Evolutionary conservation across 2,888 invertebrate species (phyloP).

Genomic region (Conchocele bisecta): DNA sequence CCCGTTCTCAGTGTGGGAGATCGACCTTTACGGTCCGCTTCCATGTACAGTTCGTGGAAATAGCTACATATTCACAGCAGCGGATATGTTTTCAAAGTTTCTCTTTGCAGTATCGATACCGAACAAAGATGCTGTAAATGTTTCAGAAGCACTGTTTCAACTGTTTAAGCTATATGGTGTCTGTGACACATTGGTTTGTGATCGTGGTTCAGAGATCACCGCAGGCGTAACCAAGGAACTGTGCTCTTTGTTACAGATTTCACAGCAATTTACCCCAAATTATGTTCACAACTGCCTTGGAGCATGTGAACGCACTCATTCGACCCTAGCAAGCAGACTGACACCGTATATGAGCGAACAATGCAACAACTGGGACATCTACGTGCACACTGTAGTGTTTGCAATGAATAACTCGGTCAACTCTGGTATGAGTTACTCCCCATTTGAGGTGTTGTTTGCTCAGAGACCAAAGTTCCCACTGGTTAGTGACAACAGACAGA

Average conservation of each 20-base stretch:
- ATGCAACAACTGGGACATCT: constrained; percentile 29
- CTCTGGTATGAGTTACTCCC: constrained; percentile 37
- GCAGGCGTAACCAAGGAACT: constrained; percentile 31
- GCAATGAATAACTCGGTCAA: constrained; percentile 47
- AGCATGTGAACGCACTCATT: constrained; percentile 25
- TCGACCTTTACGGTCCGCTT: constrained; percentile 36
- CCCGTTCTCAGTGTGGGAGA: constrained; percentile 42
- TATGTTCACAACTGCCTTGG: constrained; percentile 24
- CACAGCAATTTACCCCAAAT: constrained; percentile 43
- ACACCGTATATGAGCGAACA: constrained; percentile 38
- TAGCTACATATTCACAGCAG: constrained; percentile 36
- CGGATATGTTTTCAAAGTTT: constrained; percentile 48
- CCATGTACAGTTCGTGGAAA: constrained; percentile 28
- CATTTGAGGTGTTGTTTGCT: constrained; percentile 46
- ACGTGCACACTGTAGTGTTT: constrained; percentile 33
- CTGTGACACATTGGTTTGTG: too few species aligned
- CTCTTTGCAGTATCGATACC: constrained; percentile 33
- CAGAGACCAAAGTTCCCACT: constrained; percentile 45
- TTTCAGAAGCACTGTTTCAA: constrained; percentile 28
- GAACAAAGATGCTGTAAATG: constrained; percentile 47
- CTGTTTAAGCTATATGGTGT: constrained; percentile 43
- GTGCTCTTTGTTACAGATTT: constrained; percentile 36
- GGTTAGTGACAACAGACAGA: too few species aligned
- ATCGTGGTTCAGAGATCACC: too few species aligned
- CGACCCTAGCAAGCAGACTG: constrained; percentile 32